These are phyloP conservation scores for Anhinga anhinga DNA, from an alignment of 2,113 vertebrate genomes.

Conservation along the genomic window DNA sequence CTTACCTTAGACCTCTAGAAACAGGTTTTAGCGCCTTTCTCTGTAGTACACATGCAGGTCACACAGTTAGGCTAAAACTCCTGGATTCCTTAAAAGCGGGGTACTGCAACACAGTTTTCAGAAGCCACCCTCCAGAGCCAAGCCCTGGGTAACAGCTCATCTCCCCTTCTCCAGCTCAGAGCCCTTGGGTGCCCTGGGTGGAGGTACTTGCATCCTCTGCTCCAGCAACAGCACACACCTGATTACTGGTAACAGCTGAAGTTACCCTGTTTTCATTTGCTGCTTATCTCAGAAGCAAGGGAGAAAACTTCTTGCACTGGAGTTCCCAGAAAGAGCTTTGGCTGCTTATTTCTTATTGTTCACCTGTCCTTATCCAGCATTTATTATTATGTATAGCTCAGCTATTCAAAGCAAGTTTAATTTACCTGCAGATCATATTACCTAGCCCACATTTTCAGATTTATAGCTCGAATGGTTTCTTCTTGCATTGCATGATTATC, in stretches of 20 bases:
- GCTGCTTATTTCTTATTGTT: background rate
- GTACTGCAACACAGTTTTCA: accelerated
- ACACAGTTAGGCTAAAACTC: background rate
- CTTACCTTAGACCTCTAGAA: background rate
- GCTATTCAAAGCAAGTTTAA: conserved; percentile 9
- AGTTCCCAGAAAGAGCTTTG: background rate
- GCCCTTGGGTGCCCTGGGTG: accelerated
- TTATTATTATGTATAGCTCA: background rate
- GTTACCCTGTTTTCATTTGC: background rate
- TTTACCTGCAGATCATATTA: background rate
- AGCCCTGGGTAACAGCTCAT: accelerated
- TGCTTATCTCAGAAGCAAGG: background rate
- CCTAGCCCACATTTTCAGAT: background rate
- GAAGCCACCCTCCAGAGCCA: accelerated
- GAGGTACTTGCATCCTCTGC: background rate
- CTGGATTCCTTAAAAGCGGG: background rate
- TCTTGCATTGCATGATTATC: background rate
- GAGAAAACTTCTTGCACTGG: background rate
- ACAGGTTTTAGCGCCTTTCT: background rate
- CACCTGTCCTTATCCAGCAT: background rate
- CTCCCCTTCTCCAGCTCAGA: background rate
- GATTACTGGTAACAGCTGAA: background rate
- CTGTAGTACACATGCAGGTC: accelerated
- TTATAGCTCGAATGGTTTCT: background rate
- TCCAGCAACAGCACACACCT: background rate